Conservation (phyloP, 2,888 invertebrate genomes). For the Dryomyza anilis region DNA sequence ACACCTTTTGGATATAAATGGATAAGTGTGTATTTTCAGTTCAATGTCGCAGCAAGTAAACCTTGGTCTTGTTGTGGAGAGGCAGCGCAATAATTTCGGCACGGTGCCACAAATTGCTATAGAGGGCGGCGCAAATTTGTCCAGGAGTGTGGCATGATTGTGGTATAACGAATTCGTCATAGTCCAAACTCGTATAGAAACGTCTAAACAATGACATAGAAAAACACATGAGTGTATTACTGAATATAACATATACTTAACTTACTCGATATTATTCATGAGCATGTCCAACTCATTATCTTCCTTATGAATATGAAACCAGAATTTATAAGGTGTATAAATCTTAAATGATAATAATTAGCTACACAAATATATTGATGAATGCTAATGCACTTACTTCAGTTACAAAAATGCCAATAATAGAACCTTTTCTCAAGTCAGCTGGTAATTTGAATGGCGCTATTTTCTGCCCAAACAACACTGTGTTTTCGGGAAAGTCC, state of each 20-base stretch:
- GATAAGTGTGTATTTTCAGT: not conserved
- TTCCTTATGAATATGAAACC: slow-evolving; percentile 47
- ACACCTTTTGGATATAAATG: slow-evolving; percentile 37
- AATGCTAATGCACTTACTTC: slow-evolving; percentile 35
- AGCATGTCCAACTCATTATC: slow-evolving; percentile 43
- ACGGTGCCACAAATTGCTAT: slow-evolving; percentile 48
- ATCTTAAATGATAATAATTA: slow-evolving; percentile 39
- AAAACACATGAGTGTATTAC: not conserved
- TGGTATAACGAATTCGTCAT: slow-evolving; percentile 40
- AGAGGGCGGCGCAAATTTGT: slow-evolving; percentile 47
- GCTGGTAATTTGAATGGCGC: slow-evolving; percentile 28
- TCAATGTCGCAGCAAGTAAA: slow-evolving; percentile 25
- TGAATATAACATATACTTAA: not conserved
- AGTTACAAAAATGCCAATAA: slow-evolving; percentile 41
- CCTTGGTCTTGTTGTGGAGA: slow-evolving; percentile 43
- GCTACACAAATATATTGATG: not conserved
- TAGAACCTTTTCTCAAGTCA: slow-evolving; percentile 32
- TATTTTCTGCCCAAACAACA: slow-evolving; percentile 42
- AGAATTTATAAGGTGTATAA: slow-evolving; percentile 49
- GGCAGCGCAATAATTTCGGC: slow-evolving; percentile 44
- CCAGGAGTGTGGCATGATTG: slow-evolving; percentile 43
- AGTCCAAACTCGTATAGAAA: slow-evolving; percentile 37
- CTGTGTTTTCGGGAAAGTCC: slow-evolving; percentile 47
- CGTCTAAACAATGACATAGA: slow-evolving; percentile 33
- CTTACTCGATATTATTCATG: slow-evolving; percentile 49